Evolutionary conservation across 2,797 vertebrate genomes (phyloP), one percentile per base, ranked within the genome.

Genomic region (Neopelma chrysocephalum): DNA sequence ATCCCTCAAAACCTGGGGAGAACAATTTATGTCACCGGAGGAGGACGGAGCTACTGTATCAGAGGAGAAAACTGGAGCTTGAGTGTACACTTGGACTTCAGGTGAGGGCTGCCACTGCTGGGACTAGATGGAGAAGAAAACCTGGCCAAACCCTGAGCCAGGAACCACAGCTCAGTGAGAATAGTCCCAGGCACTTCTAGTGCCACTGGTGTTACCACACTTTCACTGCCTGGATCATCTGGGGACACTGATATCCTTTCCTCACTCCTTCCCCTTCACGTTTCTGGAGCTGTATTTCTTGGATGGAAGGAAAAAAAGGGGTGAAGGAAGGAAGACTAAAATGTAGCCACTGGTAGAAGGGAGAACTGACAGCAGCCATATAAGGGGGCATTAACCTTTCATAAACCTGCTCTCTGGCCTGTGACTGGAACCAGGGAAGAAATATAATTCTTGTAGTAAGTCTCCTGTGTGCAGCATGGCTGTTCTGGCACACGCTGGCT

Each of bases 311-410:
- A 60, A 75, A 91, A 64, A 62, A 72, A 48, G 20, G 25, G 31
- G 36, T 54, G 21, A 62, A 93, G 42, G 26, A 76, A 75, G 79
- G 89, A 89, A 53, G 43, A 82, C 45, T 70, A 34, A 94, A 82
- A 62, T 3, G 0, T 60, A 70, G 56, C 48, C 2, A 0, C 62
- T 91, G 62, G 48, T 62, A 73, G 51, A 90, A 84, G 93, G 47
- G 82, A 93, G 81, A 95, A 71, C 70, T 89, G 88, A 82, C 90
- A 92, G 73, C 90, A 94, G 73, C 96, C 94, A 57, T 97, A 94
- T 94, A 93, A 94, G 94, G 93, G 69, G 57, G 26, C 78, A 91
- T 95, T 95, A 95, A 97, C 93, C 92, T 96, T 92, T 91, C 87
- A 95, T 93, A 97, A 95, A 91, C 85, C 77, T 94, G 82, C 62